Evolutionary conservation across 1,140 invertebrate species (phyloP).

Genomic region (Oryzaephilus surinamensis): DNA sequence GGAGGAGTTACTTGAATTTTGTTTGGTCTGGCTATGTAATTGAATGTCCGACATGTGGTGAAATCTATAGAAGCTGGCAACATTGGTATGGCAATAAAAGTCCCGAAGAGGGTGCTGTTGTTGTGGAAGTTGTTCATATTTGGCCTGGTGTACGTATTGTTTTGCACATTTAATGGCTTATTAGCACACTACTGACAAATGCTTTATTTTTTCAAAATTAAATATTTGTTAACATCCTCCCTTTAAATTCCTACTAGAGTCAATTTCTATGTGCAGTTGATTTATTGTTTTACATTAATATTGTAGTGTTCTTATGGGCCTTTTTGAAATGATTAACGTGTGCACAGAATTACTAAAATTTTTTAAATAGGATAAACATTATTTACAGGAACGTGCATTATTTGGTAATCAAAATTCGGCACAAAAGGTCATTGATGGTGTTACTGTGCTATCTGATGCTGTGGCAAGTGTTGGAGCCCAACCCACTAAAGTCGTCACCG

Average conservation of each 20-base stretch:
- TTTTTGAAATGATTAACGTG: neutral
- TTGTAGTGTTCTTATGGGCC: constrained; percentile 6
- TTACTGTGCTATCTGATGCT: constrained; percentile 59
- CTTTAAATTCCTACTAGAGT: too few species aligned
- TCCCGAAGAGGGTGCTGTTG: constrained; percentile 56
- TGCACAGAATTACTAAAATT: constrained; percentile 2
- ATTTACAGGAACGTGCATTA: constrained; percentile 30
- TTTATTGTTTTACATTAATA: neutral
- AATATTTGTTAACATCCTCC: too few species aligned
- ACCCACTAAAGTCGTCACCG: constrained; percentile 55
- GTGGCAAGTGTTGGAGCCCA: constrained; percentile 57
- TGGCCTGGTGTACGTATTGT: constrained; percentile 59
- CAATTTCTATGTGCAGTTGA: too few species aligned
- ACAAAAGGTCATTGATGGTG: constrained; percentile 63
- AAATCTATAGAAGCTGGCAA: constrained; percentile 70
- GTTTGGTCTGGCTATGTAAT: constrained; percentile 74
- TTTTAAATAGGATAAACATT: constrained; percentile 25
- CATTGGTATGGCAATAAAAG: constrained; percentile 79
- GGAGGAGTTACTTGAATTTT: constrained; percentile 64
- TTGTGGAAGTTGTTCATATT: constrained; percentile 64
- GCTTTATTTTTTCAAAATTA: neutral
- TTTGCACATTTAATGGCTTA: constrained; percentile 9
- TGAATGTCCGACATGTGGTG: constrained; percentile 70
- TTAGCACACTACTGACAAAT: constrained; percentile 5
- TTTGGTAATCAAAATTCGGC: constrained; percentile 54